phyloP scores from a whole-genome alignment of 2,797 vertebrate species.

The Borostomias antarcticus region DNA sequence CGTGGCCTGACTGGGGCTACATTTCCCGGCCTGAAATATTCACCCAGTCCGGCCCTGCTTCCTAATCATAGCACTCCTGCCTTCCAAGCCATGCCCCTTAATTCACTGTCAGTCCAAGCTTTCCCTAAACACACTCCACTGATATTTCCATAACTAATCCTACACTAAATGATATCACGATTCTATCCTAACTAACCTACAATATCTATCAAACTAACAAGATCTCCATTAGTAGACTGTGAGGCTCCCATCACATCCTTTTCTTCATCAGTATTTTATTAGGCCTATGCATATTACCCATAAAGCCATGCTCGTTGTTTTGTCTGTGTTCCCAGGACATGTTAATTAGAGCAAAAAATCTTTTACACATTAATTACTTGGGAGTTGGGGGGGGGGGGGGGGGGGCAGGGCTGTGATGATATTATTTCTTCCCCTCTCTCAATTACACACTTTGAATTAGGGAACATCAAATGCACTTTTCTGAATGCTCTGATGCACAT shows the following conservation, averaged over 20 bases:
- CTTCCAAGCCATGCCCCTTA: too few species aligned
- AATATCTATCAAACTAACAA: too few species aligned
- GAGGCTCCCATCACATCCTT: not conserved
- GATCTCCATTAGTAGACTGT: not conserved
- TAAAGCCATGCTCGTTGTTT: slow-evolving; percentile 32
- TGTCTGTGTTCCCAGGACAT: slow-evolving; percentile 30
- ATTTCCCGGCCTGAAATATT: too few species aligned
- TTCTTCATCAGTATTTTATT: slow-evolving; percentile 25
- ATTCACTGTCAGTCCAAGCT: too few species aligned
- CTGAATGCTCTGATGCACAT: slow-evolving; percentile 16
- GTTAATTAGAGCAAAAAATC: slow-evolving; percentile 37
- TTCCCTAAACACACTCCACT: too few species aligned
- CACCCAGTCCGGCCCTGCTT: too few species aligned
- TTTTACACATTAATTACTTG: slow-evolving; percentile 45
- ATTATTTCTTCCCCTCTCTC: slow-evolving; percentile 30
- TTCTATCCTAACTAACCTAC: too few species aligned
- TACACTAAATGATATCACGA: too few species aligned
- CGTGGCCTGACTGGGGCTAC: too few species aligned
- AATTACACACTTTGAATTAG: slow-evolving; percentile 54
- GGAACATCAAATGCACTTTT: slow-evolving; percentile 30
- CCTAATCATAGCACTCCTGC: too few species aligned
- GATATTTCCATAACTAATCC: too few species aligned
- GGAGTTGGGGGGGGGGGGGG: slow-evolving; percentile 47
- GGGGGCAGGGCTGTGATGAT: slow-evolving; percentile 42
- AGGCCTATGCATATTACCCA: slow-evolving; percentile 27